Evolutionary conservation across 2,113 vertebrate species (phyloP).

Genomic region (Cervus canadensis): DNA sequence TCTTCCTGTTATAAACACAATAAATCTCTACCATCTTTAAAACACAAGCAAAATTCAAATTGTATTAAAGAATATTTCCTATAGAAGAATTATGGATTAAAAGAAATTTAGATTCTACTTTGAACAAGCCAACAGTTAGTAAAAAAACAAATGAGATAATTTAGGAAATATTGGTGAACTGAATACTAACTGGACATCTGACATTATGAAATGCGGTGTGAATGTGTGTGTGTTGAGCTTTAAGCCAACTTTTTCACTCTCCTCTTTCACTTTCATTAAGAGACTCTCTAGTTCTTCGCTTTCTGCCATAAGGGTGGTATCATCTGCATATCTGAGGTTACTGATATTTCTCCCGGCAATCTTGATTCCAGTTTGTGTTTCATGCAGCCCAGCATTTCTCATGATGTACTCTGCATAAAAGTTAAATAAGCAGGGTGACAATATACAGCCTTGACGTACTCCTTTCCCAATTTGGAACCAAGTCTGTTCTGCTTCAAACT

Average conservation of each 20-base stretch:
- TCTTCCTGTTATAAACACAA: background rate
- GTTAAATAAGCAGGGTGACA: background rate
- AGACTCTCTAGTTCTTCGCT: background rate
- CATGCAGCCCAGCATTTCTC: background rate
- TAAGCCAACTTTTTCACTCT: background rate
- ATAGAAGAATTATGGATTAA: background rate
- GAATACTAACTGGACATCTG: background rate
- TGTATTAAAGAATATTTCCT: background rate
- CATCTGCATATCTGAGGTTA: background rate
- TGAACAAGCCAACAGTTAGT: background rate
- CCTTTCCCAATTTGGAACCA: background rate
- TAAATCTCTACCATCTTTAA: background rate
- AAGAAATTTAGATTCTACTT: background rate
- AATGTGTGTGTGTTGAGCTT: background rate
- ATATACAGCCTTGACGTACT: background rate
- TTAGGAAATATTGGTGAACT: background rate
- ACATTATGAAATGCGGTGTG: background rate
- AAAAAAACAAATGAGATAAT: background rate
- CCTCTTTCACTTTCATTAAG: background rate
- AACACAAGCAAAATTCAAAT: background rate
- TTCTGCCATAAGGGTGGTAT: background rate
- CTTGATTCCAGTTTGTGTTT: background rate
- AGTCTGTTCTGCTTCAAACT: background rate
- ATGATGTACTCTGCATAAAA: background rate
- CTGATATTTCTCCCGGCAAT: background rate